Evolutionary conservation across 2,797 vertebrate genomes (phyloP), one percentile per base, ranked within the genome.

Genomic region (Threskiornis aethiopicus): DNA sequence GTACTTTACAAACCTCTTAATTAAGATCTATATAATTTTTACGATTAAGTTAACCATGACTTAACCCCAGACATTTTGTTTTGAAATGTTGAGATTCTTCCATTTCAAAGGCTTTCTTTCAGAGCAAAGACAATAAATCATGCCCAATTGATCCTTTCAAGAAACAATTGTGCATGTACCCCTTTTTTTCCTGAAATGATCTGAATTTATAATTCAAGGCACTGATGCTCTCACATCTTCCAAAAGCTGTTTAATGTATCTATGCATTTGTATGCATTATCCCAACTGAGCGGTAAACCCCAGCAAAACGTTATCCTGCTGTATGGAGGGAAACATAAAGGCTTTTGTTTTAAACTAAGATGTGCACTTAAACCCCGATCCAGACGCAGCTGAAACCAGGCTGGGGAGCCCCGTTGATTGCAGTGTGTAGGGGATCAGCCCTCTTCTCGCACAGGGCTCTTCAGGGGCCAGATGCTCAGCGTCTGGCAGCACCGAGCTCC

Each of bases 1-100:
- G 97, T 97, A 95, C 96, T 97, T 98, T 95, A 97, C 94, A 96
- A 97, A 97, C 93, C 75, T 96, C 92, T 98, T 97, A 95, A 97
- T 97, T 98, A 98, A 97, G 96, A 95, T 85, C 91, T 76, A 41
- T 96, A 90, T 96, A 93, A 93, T 93, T 96, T 97, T 97, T 96
- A 96, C 97, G 87, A 91, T 95, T 87, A 96, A 93, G 81, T 73
- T 93, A 92, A 89, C 89, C 25, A 13, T 79, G 82, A 52, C 59
- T 95, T 92, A 97, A 96, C 86, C 51, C 6, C 90, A 95, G 86
- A 84, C 14, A 76, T 91, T 96, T 96, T 64, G 67, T 41, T 96
- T 94, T 84, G 69, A 96, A 97, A 76, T n/a, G 70, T 76, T 96
- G 84, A 81, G 65, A 59, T 93, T 84, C 83, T 96, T 98, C 91